A percentile compares a stretch with the other conserved stretches of the same genome.
phyloP scores from a whole-genome alignment of 2,797 vertebrate species.

The Argya squamiceps region DNA sequence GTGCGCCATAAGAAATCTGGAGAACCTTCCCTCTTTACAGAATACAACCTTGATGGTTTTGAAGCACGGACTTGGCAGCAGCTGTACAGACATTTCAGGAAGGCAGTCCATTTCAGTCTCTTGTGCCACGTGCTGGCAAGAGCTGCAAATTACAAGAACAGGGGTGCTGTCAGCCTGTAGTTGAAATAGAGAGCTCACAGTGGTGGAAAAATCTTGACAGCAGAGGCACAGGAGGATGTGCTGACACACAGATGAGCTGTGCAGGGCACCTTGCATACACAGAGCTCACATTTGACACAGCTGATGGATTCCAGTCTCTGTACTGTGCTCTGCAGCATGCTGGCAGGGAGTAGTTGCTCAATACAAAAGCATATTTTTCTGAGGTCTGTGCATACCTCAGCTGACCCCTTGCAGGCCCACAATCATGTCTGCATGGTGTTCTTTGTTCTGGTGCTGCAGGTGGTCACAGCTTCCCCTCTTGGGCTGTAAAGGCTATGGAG shows the following conservation, averaged over 20 bases:
- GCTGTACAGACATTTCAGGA: not conserved
- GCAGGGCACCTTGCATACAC: not conserved
- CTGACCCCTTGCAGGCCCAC: not conserved
- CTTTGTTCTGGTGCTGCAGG: not conserved
- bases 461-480: not conserved
- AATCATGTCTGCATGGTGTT: not conserved
- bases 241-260: not conserved
- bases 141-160: not conserved
- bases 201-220: not conserved
- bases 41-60: not conserved
- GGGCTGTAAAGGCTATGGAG: not conserved
- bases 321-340: fast-evolving
- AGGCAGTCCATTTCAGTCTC: not conserved
- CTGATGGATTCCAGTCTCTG: too few species aligned
- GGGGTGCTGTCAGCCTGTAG: fast-evolving
- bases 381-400: not conserved
- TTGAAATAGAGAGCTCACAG: not conserved
- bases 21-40: not conserved
- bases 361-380: not conserved
- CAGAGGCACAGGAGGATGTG: not conserved
- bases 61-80: not conserved
- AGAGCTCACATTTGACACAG: not conserved
- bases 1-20: not conserved
- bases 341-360: not conserved
- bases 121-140: conserved; percentile 48